Conservation (phyloP, 2,888 invertebrate genomes). For the Helicoverpa assulta region DNA sequence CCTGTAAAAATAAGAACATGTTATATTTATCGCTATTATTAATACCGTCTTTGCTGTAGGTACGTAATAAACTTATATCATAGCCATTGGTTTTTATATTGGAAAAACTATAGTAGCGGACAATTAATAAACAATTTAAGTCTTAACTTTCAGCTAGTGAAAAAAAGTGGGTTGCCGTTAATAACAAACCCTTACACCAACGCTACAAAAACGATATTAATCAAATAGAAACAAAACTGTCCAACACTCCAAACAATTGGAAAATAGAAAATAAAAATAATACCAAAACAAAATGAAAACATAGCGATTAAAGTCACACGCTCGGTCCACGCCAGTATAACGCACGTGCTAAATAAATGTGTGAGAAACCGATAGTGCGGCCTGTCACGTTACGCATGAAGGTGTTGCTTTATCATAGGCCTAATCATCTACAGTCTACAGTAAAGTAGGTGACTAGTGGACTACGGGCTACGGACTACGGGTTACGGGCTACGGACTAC, state of each 20-base stretch:
- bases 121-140: no score
- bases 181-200: not conserved
- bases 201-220: not conserved
- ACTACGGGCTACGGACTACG: constrained; percentile 9
- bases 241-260: constrained; percentile 11
- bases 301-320: constrained; percentile 33
- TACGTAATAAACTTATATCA: no score
- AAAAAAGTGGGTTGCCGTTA: no score
- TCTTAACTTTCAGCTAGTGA: no score
- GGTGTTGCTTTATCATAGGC: constrained; percentile 10
- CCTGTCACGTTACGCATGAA: constrained; percentile 36
- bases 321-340: constrained; percentile 10
- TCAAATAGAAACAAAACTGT: constrained; percentile 9
- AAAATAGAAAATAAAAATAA: constrained; percentile 18
- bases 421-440: constrained; percentile 10
- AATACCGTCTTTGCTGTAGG: no score
- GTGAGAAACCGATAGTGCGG: constrained; percentile 16
- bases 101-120: no score
- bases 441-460: not conserved
- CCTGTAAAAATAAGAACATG: no score
- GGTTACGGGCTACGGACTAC: constrained; percentile 8
- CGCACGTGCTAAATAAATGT: constrained; percentile 47
- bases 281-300: constrained; percentile 21
- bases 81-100: no score
- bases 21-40: no score